Conservation (phyloP, 2,113 vertebrate genomes). For the Trematocara variabile region DNA sequence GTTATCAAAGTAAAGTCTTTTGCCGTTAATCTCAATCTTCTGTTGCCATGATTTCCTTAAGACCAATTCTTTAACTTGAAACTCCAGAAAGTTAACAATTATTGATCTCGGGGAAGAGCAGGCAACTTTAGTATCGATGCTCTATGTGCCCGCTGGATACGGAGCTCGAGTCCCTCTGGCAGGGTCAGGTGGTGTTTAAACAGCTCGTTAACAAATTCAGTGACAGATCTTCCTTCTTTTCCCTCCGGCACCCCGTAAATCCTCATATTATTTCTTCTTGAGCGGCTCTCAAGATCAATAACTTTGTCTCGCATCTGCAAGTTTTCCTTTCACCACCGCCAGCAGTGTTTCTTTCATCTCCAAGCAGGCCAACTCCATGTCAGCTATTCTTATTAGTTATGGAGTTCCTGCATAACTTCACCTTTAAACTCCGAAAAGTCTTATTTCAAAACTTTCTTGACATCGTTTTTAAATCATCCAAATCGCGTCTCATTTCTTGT, state of each 20-base stretch:
- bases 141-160: rapidly evolving
- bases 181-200: not conserved
- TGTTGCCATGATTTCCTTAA: not conserved
- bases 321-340: not conserved
- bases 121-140: not conserved
- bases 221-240: not conserved
- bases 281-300: not conserved
- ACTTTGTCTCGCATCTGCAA: not conserved
- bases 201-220: rapidly evolving
- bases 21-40: not conserved
- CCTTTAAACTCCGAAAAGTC: not conserved
- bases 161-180: not conserved
- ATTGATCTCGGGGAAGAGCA: not conserved
- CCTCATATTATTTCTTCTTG: not conserved
- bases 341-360: not conserved
- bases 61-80: not conserved
- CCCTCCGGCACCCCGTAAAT: not conserved
- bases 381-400: not conserved
- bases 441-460: not conserved
- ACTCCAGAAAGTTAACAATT: not conserved
- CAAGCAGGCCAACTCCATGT: not conserved
- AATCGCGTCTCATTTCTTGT: not conserved
- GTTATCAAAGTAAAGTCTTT: not conserved
- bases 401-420: not conserved
- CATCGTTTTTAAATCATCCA: not conserved